These are phyloP conservation scores for Scyliorhinus canicula DNA, from an alignment of 2,797 vertebrate genomes.

Conservation along the genomic window DNA sequence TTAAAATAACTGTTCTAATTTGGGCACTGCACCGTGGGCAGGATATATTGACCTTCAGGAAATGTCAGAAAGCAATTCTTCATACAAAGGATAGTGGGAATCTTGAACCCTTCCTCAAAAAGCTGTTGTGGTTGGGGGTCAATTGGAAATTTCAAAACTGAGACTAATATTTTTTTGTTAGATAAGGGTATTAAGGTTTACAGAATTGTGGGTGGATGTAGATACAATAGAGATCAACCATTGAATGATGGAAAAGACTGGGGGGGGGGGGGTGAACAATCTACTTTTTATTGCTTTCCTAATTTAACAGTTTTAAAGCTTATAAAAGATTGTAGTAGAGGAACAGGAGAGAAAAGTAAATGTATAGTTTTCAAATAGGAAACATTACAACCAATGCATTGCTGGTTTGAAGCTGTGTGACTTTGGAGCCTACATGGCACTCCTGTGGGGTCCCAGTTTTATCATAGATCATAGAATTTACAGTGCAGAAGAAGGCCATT, in stretches of 20 bases:
- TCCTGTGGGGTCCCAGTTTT: no score
- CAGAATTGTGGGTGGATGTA: background rate
- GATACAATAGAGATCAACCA: background rate
- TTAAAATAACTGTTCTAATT: background rate
- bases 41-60: background rate
- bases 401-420: background rate
- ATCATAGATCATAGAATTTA: no score
- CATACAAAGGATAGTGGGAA: background rate
- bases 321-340: background rate
- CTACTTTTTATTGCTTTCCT: background rate
- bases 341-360: background rate
- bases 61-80: background rate
- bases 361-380: background rate
- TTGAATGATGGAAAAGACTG: background rate
- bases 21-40: background rate
- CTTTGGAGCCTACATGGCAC: no score
- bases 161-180: background rate
- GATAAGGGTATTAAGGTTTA: background rate
- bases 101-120: background rate
- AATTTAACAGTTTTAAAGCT: background rate
- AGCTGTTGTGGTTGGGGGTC: background rate
- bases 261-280: background rate
- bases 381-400: background rate
- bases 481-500: no score
- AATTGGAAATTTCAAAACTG: background rate